A percentile compares a stretch with the other conserved stretches of the same genome.
These are phyloP conservation scores for Odontocerum albicorne DNA, from an alignment of 2,888 invertebrate genomes.

Conservation along the genomic window DNA sequence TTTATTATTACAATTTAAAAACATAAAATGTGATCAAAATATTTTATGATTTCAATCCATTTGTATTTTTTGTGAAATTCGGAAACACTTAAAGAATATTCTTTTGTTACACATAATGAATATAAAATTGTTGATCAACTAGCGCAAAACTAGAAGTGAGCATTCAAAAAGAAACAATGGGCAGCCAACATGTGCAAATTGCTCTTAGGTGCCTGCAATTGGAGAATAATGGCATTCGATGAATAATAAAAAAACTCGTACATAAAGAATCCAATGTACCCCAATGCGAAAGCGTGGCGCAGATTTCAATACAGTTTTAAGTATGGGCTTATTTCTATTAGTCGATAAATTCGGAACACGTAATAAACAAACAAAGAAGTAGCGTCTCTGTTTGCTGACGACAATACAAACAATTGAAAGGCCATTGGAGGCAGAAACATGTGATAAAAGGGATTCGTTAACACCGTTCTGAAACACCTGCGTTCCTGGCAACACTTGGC, in stretches of 20 bases:
- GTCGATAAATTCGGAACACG: slow-evolving; percentile 18
- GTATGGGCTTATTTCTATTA: slow-evolving; percentile 3
- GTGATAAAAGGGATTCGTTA: slow-evolving; percentile 31
- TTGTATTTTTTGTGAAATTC: too few relatives aligned
- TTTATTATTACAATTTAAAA: too few relatives aligned
- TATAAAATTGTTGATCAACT: too few relatives aligned
- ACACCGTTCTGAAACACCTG: slow-evolving; percentile 22
- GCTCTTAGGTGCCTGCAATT: too few relatives aligned
- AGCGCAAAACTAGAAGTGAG: neutral
- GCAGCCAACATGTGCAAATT: slow-evolving; percentile 11
- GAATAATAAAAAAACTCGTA: too few relatives aligned
- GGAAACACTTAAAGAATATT: too few relatives aligned
- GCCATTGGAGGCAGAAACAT: slow-evolving; percentile 17
- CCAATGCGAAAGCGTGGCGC: slow-evolving; percentile 20
- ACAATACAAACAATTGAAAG: slow-evolving; percentile 27
- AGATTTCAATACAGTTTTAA: slow-evolving; percentile 17
- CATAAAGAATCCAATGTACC: slow-evolving; percentile 7
- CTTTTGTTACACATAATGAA: too few relatives aligned
- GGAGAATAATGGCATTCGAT: too few relatives aligned
- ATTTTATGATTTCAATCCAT: too few relatives aligned
- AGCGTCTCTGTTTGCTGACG: slow-evolving; percentile 11
- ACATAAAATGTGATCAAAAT: too few relatives aligned
- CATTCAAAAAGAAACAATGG: slow-evolving; percentile 11
- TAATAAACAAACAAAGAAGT: slow-evolving; percentile 33
- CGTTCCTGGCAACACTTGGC: too few relatives aligned